Evolutionary conservation across 2,797 vertebrate species (phyloP).

Genomic region (Clarias platycephalus): DNA sequence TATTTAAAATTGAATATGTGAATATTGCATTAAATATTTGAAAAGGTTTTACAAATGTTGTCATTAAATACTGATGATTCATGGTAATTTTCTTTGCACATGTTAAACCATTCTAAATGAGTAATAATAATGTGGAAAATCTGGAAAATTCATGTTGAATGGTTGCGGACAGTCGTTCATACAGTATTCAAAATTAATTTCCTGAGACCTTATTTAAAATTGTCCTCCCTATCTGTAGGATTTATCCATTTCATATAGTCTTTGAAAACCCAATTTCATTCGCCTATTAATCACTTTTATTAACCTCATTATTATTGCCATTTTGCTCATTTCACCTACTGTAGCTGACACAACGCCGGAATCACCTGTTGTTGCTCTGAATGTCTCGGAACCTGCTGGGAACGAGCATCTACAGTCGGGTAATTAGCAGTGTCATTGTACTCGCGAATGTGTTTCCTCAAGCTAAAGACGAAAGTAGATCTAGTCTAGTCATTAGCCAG

Average conservation of each 20-base stretch:
- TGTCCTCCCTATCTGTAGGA: background rate
- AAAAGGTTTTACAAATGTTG: background rate
- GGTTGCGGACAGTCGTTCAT: background rate
- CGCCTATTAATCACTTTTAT: background rate
- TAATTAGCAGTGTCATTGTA: constrained; percentile 22
- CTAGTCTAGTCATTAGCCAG: constrained; percentile 48
- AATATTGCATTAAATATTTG: background rate
- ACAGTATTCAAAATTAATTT: background rate
- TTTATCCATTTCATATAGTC: constrained; percentile 3
- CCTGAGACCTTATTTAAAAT: no score
- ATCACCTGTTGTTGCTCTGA: background rate
- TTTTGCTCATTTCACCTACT: background rate
- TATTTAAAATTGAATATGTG: background rate
- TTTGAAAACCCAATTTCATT: background rate
- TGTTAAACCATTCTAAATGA: background rate
- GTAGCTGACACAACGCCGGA: background rate
- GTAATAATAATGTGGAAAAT: no score
- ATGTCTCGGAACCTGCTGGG: background rate
- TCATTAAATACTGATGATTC: background rate
- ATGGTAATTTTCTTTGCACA: background rate
- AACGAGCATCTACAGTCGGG: background rate
- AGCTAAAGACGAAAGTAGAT: constrained; percentile 31
- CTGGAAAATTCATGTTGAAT: background rate
- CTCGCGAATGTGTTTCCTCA: constrained; percentile 9
- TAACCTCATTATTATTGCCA: background rate